Evolutionary conservation across 2,797 vertebrate species (phyloP), one percentile per base, ranked within the genome.

Genomic region (Podarcis lilfordi): DNA sequence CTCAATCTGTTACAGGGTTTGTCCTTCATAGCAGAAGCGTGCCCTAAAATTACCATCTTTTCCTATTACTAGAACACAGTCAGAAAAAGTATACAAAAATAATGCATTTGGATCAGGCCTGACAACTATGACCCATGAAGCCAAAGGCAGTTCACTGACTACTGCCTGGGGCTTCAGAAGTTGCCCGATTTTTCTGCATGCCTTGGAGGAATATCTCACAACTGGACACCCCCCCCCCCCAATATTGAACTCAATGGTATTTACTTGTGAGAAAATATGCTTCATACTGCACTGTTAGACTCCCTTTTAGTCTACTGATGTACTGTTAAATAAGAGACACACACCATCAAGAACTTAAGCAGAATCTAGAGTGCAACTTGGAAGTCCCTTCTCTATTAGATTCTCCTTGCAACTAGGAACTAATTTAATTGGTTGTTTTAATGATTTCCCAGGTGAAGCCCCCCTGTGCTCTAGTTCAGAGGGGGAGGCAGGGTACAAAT

Each of bases 31-130:
- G 95, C 90, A 95, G 94, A 96, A 96, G 93, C 88, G 50, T 92
- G 91, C 89, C 96, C 95, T 97, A 97, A 97, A 97, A 96, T 97
- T 96, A 97, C 93, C 93, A 91, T 94, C 85, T 91, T 93, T 92
- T 95, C 91, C 93, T 93, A 94, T 96, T 94, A 94, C 94, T 94
- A 93, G 95, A 96, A 92, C 95, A 95, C 88, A 94, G 92, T 94
- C 85, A 95, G 86, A 95, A 94, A 92, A 93, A 91, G 91, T 95
- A 94, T 92, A 90, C 80, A 93, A 91, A 88, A 76, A 90, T 40
- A 82, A 72, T 92, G 75, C 66, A 88, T 88, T 76, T 75, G 80
- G 91, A 80, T 35, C 92, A 50, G 68, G 32, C 74, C 74, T 59
- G 43, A 59, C 45, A 78, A 23, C 71, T 55, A 19, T 50, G 35